Evolutionary conservation across 2,113 vertebrate genomes (phyloP), one percentile per base, ranked within the genome.

Genomic region (Oncorhynchus masou): DNA sequence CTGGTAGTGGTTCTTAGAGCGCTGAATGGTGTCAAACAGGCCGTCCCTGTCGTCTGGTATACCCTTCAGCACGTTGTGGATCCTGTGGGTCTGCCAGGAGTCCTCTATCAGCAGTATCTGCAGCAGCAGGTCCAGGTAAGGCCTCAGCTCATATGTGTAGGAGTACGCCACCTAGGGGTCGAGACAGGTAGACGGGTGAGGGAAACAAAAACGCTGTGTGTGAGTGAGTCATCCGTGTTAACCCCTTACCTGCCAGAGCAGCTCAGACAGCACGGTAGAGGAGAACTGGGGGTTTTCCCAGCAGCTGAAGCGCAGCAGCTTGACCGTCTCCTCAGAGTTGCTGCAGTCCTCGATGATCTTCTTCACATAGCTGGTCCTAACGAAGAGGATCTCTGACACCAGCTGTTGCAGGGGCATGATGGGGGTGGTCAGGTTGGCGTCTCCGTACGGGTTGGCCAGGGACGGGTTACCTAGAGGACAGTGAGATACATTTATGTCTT

Each of bases 281-380:
- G 96, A 97, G 72, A 97, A 97, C 85, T 96, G 95, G 79, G 96
- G 96, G 90, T 96, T 97, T 82, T 97, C 96, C 96, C 96, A 97
- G 89, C 95, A 97, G 90, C 96, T 95, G 91, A 97, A 97, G 79
- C 96, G 94, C 90, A 97, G 94, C 71, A 97, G 79, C 84, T 97
- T 97, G 91, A 97, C 93, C 1, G 96, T 97, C 85, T 97, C 96
- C 79, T 97, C 96, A 19, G 96, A 96, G 87, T 95, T 97, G 90
- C 95, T 96, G 88, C 96, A 97, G 79, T 97, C 96, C 90, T 97
- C 96, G 83, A 96, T 96, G 65, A 97, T 96, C 93, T 97, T 97
- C 92, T 97, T 97, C 84, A 97, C 96, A 13, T 97, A 96, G 90
- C 95, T 96, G 86, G 96, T 96, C 90, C 95, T 94, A 79, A 96